These are phyloP conservation scores for Pao palembangensis DNA, from an alignment of 2,113 vertebrate genomes.

Conservation along the genomic window DNA sequence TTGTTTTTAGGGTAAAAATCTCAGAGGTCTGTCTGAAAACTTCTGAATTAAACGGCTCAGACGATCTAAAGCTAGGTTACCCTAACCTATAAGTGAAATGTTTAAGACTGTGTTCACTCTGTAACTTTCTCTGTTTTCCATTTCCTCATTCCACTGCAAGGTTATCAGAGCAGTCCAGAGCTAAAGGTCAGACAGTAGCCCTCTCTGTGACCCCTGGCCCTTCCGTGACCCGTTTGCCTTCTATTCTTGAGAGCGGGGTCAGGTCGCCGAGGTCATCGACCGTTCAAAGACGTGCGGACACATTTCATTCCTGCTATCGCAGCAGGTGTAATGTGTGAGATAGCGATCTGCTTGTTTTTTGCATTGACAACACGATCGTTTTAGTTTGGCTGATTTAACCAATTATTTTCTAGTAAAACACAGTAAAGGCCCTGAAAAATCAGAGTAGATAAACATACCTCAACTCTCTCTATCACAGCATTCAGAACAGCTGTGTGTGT, in stretches of 20 bases:
- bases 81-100: neutral
- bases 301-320: slow-evolving; percentile 35
- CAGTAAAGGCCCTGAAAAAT: slow-evolving; percentile 1
- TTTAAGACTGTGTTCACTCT: neutral
- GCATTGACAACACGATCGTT: too few relatives aligned
- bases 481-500: too few relatives aligned
- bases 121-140: slow-evolving; percentile 31
- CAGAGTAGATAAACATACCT: neutral
- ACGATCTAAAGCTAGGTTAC: neutral
- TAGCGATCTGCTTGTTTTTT: too few relatives aligned
- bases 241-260: slow-evolving; percentile 61
- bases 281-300: slow-evolving; percentile 57
- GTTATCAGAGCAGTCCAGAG: slow-evolving; percentile 50
- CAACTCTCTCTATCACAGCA: too few relatives aligned
- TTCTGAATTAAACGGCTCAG: too few relatives aligned
- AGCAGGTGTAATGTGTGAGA: neutral
- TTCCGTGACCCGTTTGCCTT: slow-evolving; percentile 44
- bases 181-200: slow-evolving; percentile 61
- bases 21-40: too few relatives aligned
- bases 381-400: too few relatives aligned
- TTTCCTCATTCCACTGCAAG: slow-evolving; percentile 53
- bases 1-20: too few relatives aligned
- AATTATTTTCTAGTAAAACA: too few relatives aligned
- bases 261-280: slow-evolving; percentile 52
- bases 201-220: slow-evolving; percentile 60